Conservation (phyloP, 2,797 vertebrate genomes). For the Microcaecilia unicolor region DNA sequence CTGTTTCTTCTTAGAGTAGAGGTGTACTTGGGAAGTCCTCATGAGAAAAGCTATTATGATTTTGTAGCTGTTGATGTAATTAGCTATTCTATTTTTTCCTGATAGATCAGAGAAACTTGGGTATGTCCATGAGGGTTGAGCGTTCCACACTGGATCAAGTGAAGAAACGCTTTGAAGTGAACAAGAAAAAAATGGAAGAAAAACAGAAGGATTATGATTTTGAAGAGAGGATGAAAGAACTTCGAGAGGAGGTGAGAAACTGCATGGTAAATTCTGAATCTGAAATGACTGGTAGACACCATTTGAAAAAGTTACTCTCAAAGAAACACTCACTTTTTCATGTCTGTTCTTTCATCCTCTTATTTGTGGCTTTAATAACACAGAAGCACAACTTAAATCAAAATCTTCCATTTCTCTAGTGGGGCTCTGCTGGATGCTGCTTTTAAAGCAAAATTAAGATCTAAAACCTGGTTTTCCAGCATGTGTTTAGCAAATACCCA, state of each 20-base stretch:
- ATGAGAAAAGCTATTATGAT: no score
- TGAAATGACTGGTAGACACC: rapidly evolving
- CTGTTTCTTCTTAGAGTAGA: no score
- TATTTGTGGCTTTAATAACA: neutral
- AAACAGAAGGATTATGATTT: constrained; percentile 98
- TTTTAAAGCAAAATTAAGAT: no score
- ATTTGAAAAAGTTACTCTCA: neutral
- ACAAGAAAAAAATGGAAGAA: constrained; percentile 97
- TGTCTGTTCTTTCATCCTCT: neutral
- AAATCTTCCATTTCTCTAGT: no score
- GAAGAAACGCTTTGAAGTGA: constrained; percentile 90
- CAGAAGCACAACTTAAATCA: neutral
- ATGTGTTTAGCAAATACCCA: no score
- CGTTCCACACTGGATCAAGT: constrained; percentile 94
- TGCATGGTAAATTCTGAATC: neutral
- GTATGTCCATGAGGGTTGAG: constrained; percentile 96
- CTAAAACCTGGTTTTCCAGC: no score
- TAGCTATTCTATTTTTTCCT: no score
- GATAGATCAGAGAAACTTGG: constrained; percentile 90
- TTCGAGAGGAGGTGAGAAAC: constrained; percentile 80
- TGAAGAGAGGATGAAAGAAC: constrained; percentile 95
- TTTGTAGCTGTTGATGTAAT: no score
- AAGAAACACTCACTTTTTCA: neutral
- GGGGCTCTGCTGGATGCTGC: no score
- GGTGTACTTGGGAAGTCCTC: no score